Evolutionary conservation across 2,113 vertebrate species (phyloP).

Genomic region (Istiophorus platypterus): DNA sequence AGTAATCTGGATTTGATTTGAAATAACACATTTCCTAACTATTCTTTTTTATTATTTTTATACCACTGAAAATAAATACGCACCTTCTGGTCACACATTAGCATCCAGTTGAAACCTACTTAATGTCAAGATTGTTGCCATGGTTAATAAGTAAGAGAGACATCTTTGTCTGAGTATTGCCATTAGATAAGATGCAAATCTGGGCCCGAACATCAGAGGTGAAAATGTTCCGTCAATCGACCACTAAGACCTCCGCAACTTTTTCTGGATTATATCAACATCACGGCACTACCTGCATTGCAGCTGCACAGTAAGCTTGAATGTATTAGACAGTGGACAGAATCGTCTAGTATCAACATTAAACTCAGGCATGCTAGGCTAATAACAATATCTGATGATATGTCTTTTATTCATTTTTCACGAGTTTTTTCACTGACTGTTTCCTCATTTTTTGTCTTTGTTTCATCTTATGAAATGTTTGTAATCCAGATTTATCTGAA

Average conservation of each 20-base stretch:
- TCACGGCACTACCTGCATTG: no score
- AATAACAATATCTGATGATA: not conserved
- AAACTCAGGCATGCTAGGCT: not conserved
- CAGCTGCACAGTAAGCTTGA: no score
- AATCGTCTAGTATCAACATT: not conserved
- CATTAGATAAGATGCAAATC: no score
- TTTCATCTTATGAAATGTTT: not conserved
- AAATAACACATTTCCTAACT: not conserved
- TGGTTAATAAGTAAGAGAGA: not conserved
- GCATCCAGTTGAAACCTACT: not conserved
- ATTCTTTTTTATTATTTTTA: constrained; percentile 1
- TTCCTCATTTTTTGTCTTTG: not conserved
- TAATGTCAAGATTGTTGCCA: constrained; percentile 4
- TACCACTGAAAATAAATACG: not conserved
- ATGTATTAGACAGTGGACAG: no score
- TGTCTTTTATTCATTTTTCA: not conserved
- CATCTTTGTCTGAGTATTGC: no score
- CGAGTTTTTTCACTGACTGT: not conserved
- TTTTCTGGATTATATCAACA: no score
- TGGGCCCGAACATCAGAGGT: not conserved
- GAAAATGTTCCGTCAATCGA: no score
- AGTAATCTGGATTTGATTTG: not conserved
- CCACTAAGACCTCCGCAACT: no score
- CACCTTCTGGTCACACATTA: not conserved
- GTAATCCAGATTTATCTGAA: not conserved